Evolutionary conservation across 2,113 vertebrate genomes (phyloP).

Genomic region (Nothocercus nigrocapillus): DNA sequence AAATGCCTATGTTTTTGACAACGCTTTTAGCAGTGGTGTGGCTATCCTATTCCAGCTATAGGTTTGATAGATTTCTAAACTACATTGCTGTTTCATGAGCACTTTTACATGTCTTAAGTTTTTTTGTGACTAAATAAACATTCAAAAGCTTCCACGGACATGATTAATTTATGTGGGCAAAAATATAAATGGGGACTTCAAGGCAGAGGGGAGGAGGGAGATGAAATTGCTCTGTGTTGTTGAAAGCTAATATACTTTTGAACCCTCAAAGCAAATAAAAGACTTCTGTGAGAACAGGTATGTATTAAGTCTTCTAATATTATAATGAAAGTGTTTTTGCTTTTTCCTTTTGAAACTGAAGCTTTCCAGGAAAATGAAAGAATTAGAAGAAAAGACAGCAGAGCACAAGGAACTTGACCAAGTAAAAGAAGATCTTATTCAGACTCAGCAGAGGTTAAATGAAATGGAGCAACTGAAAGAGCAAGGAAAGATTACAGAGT

Average conservation of each 20-base stretch:
- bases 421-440: slow-evolving; percentile 59
- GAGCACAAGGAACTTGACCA: slow-evolving; percentile 58
- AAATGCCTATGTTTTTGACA: background rate
- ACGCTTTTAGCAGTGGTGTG: background rate
- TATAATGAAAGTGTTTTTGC: background rate
- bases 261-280: background rate
- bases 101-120: background rate
- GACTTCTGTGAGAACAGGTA: background rate
- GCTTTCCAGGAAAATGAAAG: slow-evolving; percentile 63
- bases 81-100: background rate
- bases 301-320: background rate
- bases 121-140: background rate
- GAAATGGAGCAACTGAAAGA: slow-evolving; percentile 69
- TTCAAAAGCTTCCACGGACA: background rate
- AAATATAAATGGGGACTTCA: background rate
- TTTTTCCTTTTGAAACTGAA: background rate
- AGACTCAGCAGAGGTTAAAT: slow-evolving; percentile 35
- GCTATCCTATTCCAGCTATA: background rate
- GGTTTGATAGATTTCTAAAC: background rate
- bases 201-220: background rate
- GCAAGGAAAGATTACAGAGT: slow-evolving; percentile 3
- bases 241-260: background rate
- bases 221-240: background rate
- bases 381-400: slow-evolving; percentile 64
- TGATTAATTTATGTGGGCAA: background rate